Percentiles rank a stretch among this genome's conserved stretches.
These are phyloP conservation scores for Hipparchia semele DNA, from an alignment of 2,888 invertebrate species.

Conservation along the genomic window DNA sequence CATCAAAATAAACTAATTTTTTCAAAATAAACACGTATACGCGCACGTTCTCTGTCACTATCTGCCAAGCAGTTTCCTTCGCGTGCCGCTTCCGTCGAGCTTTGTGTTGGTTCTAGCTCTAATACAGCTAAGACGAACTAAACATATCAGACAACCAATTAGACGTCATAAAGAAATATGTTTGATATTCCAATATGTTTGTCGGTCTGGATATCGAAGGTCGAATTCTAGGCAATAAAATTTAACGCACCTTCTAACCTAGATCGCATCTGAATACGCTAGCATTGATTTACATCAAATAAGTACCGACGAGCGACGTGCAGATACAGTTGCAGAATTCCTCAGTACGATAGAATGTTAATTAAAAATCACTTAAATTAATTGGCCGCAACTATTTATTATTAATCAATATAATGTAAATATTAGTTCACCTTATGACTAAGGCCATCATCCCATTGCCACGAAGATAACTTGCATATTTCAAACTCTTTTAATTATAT, in stretches of 20 bases:
- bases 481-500: neutral
- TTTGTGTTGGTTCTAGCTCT: no score
- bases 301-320: slow-evolving; percentile 50
- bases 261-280: slow-evolving; percentile 64
- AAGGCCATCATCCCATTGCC: slow-evolving; percentile 10
- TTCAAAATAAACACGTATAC: no score
- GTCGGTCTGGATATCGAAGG: slow-evolving; percentile 56
- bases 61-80: no score
- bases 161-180: neutral
- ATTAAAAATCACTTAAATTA: slow-evolving; percentile 34
- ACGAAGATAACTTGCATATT: slow-evolving; percentile 8
- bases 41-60: no score
- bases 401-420: slow-evolving; percentile 21
- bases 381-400: slow-evolving; percentile 20
- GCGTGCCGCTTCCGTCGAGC: no score
- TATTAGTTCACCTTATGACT: slow-evolving; percentile 24
- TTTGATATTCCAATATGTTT: slow-evolving; percentile 33
- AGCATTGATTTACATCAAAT: slow-evolving; percentile 54
- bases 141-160: neutral
- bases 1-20: no score
- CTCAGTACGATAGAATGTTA: slow-evolving; percentile 35
- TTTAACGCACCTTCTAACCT: slow-evolving; percentile 64
- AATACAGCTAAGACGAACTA: neutral
- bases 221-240: slow-evolving; percentile 67
- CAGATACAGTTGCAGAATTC: slow-evolving; percentile 36